phyloP scores from a whole-genome alignment of 2,797 vertebrate species.

The Gadopsis bispinosus region DNA sequence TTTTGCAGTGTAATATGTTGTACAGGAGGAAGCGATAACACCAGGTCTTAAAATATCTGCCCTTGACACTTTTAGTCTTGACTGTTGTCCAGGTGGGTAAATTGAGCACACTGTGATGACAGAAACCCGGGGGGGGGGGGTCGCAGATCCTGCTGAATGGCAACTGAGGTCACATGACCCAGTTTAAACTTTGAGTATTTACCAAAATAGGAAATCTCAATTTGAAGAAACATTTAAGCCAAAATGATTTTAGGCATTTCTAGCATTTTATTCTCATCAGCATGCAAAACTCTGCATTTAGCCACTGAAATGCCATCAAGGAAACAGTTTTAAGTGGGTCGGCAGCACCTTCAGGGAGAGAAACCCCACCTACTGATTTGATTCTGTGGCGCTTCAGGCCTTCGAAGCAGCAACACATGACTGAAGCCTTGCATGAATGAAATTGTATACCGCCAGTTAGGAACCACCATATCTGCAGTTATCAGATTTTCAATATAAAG shows the following conservation, averaged over 20 bases:
- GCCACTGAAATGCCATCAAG: neutral
- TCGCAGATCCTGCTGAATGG: neutral
- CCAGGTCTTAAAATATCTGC: slow-evolving; percentile 54
- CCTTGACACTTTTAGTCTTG: slow-evolving; percentile 38
- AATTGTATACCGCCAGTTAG: neutral
- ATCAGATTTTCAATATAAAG: neutral
- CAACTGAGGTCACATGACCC: neutral
- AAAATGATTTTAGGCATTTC: neutral
- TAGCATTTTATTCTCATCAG: neutral
- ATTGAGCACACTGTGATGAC: slow-evolving; percentile 25
- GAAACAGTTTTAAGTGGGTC: slow-evolving; percentile 42
- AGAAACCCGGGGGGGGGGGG: neutral
- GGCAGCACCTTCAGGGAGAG: slow-evolving; percentile 30
- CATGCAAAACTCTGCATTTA: neutral
- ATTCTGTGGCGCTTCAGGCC: slow-evolving; percentile 27
- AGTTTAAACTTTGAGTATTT: neutral
- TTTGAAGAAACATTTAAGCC: neutral
- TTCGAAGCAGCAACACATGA: slow-evolving; percentile 32
- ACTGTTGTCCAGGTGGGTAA: slow-evolving; percentile 49
- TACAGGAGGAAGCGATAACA: neutral
- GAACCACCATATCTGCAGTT: too few species aligned
- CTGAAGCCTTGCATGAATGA: slow-evolving; percentile 9
- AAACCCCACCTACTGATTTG: slow-evolving; percentile 4
- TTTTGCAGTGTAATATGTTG: neutral
- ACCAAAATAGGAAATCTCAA: neutral